These are phyloP conservation scores for Parus major DNA, from an alignment of 2,113 vertebrate species.

Conservation along the genomic window DNA sequence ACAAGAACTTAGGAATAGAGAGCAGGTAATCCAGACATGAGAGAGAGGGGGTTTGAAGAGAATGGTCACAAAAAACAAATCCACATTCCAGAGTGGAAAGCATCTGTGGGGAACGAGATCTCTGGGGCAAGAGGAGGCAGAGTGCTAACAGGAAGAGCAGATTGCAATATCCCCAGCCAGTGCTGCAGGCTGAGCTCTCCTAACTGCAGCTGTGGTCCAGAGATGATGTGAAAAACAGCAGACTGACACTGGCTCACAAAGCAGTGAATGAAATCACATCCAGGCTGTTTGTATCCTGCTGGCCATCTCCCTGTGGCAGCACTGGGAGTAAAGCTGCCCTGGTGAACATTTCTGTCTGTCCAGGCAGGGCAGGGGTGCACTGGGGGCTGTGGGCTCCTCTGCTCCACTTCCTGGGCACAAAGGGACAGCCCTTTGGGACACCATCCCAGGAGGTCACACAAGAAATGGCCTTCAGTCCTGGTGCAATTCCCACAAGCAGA, in stretches of 20 bases:
- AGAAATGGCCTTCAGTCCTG: neutral
- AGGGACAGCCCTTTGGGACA: neutral
- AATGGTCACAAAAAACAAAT: neutral
- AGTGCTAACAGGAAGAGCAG: neutral
- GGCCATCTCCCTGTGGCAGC: neutral
- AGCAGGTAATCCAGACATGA: neutral
- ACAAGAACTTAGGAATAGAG: neutral
- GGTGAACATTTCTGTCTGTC: neutral
- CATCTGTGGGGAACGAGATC: neutral
- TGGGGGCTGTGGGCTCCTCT: neutral
- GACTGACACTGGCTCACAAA: neutral
- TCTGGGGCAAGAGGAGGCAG: neutral
- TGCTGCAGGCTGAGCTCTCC: neutral
- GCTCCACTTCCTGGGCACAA: neutral
- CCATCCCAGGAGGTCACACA: neutral
- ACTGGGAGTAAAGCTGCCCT: neutral
- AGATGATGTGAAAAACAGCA: constrained; percentile 26
- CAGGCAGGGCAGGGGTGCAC: fast-evolving
- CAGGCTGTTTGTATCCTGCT: neutral
- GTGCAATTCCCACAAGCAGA: neutral
- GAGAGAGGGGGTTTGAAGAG: neutral
- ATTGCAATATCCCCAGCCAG: neutral
- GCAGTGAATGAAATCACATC: neutral
- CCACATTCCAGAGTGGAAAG: neutral
- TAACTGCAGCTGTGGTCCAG: neutral